phyloP scores from a whole-genome alignment of 2,888 invertebrate species.

The Andrena praecox region DNA sequence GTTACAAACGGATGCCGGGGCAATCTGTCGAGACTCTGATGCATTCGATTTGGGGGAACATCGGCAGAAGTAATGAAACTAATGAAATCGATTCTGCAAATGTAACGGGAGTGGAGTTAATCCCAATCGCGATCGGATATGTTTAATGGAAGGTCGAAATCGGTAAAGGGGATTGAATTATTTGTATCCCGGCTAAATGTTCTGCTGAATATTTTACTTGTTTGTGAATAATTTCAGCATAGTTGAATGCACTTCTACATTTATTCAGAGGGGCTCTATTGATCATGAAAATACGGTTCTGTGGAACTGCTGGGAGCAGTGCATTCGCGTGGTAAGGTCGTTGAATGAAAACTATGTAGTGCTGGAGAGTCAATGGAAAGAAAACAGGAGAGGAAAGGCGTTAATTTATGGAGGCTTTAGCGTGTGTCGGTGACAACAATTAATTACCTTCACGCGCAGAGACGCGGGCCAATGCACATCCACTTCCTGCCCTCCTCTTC shows the following conservation, averaged over 20 bases:
- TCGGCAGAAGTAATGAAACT: conserved; percentile 26
- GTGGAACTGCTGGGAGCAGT: conserved; percentile 2
- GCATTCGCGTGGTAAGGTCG: conserved; percentile 36
- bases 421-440: conserved; percentile 76
- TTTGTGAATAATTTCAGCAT: background rate
- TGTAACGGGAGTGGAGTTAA: conserved; percentile 4
- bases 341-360: conserved; percentile 3
- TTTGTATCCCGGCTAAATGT: background rate
- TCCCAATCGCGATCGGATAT: background rate
- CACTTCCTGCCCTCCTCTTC: conserved; percentile 21
- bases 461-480: conserved; percentile 35
- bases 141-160: background rate
- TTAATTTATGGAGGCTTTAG: conserved; percentile 76
- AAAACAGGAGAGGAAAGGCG: conserved; percentile 35
- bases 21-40: conserved; percentile 21
- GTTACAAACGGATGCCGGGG: conserved; percentile 24
- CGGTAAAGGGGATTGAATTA: background rate
- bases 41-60: conserved; percentile 16
- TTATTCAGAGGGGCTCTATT: conserved; percentile 7
- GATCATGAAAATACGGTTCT: conserved; percentile 26
- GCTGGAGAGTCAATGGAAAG: conserved; percentile 40
- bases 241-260: background rate
- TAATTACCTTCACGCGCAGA: conserved; percentile 72
- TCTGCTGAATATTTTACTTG: background rate
- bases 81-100: conserved; percentile 5